Evolutionary conservation across 2,888 invertebrate genomes (phyloP), one percentile per base, ranked within the genome.

Genomic region (Hoplodrina ambigua): DNA sequence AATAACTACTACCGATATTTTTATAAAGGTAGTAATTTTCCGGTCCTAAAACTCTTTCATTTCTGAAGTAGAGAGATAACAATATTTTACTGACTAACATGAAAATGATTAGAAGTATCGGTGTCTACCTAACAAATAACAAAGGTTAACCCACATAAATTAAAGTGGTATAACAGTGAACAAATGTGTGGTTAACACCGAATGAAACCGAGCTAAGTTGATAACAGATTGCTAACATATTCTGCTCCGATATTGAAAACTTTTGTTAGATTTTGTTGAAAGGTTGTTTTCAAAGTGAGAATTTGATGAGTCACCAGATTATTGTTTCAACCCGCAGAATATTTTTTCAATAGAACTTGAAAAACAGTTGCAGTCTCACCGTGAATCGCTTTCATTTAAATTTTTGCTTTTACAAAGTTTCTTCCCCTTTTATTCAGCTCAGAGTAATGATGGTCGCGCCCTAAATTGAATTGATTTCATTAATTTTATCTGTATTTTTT

Each of bases 391-490:
- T 84, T 87, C 88, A 88, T 90, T 89, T 85, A 84, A 83, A 83
- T 89, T 90, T 89, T 87, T 86, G 81, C 83, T 87, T 88, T 87
- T 81, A 70, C 74, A 72, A 85, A 84, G 81, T 87, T 86, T 86
- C 84, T 84, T 85, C 85, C 86, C 86, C 86, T 89, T 87, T 87
- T 86, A 85, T 82, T 84, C 83, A 81, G 85, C 85, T 86, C 85
- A 83, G 74, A 86, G 84, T 85, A 85, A 86, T 82, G 85, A 85
- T 85, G 84, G 84, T 82, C 81, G 80, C 81, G 83, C 72, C 81
- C 84, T 85, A 82, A 82, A 81, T 84, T 86, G 84, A 90, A 89
- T 89, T 91, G 90, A 91, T 92, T 91, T 89, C 87, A 88, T 90
- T 90, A 89, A 89, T 90, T 89, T 87, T 85, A 86, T 84, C 84